These are phyloP conservation scores for Pararge aegeria DNA, from an alignment of 1,140 invertebrate species.

Conservation along the genomic window DNA sequence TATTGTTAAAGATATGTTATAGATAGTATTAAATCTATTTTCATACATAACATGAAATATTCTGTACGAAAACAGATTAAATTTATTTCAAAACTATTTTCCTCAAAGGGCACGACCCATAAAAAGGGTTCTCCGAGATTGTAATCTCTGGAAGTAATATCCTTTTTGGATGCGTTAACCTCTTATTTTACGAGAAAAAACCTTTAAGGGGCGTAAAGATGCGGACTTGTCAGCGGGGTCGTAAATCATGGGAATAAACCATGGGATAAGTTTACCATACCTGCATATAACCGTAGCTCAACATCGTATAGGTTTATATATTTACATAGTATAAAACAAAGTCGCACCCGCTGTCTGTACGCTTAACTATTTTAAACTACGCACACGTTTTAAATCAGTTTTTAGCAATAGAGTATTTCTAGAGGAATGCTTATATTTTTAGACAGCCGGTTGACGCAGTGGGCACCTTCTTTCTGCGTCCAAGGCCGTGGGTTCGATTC, in stretches of 20 bases:
- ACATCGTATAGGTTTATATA: neutral
- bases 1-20: neutral
- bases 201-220: conserved; percentile 29
- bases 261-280: neutral
- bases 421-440: too few species aligned
- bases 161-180: conserved; percentile 43
- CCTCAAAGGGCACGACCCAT: conserved; percentile 14
- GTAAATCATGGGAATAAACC: conserved; percentile 33
- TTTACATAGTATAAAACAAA: too few species aligned
- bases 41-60: neutral
- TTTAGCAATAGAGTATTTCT: too few species aligned
- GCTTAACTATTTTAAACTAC: neutral
- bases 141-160: conserved; percentile 56
- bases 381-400: too few species aligned
- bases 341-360: too few species aligned
- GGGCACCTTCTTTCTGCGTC: too few species aligned
- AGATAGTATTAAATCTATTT: neutral
- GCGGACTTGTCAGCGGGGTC: conserved; percentile 25
- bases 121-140: conserved; percentile 42
- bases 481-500: too few species aligned
- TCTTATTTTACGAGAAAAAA: conserved; percentile 34
- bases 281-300: neutral
- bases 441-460: too few species aligned
- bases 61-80: conserved; percentile 14
- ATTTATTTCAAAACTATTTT: conserved; percentile 13